A percentile compares a stretch with the other conserved stretches of the same genome.
These are phyloP conservation scores for Hemicentrotus pulcherrimus DNA, from an alignment of 35 echinoderm and acorn worm species.

Conservation along the genomic window DNA sequence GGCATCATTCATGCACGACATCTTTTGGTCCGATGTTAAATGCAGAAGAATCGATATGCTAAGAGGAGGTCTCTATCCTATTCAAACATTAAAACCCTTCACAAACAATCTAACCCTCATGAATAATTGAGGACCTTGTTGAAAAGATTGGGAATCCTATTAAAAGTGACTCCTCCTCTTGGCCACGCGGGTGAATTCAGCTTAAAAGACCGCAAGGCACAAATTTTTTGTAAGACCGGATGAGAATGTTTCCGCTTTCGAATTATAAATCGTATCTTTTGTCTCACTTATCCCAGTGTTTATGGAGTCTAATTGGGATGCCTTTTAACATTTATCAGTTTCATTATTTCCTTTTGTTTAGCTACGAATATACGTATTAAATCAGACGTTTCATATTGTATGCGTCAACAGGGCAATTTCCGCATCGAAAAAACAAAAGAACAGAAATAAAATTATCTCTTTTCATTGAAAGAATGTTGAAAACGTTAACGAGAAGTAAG, in stretches of 20 bases:
- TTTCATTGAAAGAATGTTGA: no score
- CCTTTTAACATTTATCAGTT: not conserved
- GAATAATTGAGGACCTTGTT: conserved; percentile 15
- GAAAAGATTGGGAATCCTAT: conserved; percentile 21
- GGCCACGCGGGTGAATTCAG: not conserved
- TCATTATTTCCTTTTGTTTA: not conserved
- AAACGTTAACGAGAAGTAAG: no score
- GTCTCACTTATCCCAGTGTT: not conserved
- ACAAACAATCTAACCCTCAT: conserved; percentile 36
- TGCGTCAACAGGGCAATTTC: not conserved
- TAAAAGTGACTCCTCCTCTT: conserved; percentile 23
- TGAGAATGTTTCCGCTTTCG: conserved; percentile 24
- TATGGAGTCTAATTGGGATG: not conserved
- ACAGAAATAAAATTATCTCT: no score
- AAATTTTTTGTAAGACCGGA: not conserved
- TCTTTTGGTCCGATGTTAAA: not conserved
- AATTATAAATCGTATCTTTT: not conserved
- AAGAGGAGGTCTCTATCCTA: conserved; percentile 9
- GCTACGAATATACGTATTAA: not conserved
- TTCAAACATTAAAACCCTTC: conserved; percentile 13
- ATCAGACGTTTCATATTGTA: not conserved
- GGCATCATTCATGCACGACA: not conserved
- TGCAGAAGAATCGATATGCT: conserved; percentile 16
- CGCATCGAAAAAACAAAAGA: no score
- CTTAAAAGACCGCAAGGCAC: not conserved